Evolutionary conservation across 2,888 invertebrate species (phyloP).

Genomic region (Drosophila leonis): DNA sequence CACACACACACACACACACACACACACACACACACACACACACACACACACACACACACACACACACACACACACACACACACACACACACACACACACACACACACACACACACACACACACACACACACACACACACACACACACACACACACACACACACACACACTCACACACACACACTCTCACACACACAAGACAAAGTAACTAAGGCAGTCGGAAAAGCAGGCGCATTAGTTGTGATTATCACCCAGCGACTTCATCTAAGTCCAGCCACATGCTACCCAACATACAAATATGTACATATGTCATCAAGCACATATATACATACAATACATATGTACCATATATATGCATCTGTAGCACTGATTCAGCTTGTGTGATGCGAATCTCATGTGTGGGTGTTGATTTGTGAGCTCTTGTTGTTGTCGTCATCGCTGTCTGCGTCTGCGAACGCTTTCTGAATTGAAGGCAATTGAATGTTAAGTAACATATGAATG

Average conservation of each 20-base stretch:
- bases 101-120: not conserved
- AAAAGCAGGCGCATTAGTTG: conserved; percentile 71
- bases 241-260: conserved; percentile 68
- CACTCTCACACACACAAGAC: conserved; percentile 10
- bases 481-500: conserved; percentile 70
- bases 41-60: not conserved
- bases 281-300: conserved; percentile 9
- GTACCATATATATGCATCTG: not conserved
- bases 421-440: conserved; percentile 39
- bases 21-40: not conserved
- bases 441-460: conserved; percentile 21
- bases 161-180: not conserved
- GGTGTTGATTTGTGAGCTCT: conserved; percentile 74
- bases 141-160: not conserved
- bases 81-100: not conserved
- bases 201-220: conserved; percentile 61
- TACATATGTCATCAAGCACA: conserved; percentile 9
- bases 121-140: not conserved
- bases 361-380: conserved; percentile 31
- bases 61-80: not conserved
- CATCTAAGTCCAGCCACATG: conserved; percentile 35
- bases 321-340: conserved; percentile 8
- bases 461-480: conserved; percentile 71
- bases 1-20: not conserved
- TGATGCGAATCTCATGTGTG: conserved; percentile 55